A percentile compares a stretch with the other conserved stretches of the same genome.
phyloP scores from a whole-genome alignment of 2,888 invertebrate genomes.

The Coenonympha glycerion region DNA sequence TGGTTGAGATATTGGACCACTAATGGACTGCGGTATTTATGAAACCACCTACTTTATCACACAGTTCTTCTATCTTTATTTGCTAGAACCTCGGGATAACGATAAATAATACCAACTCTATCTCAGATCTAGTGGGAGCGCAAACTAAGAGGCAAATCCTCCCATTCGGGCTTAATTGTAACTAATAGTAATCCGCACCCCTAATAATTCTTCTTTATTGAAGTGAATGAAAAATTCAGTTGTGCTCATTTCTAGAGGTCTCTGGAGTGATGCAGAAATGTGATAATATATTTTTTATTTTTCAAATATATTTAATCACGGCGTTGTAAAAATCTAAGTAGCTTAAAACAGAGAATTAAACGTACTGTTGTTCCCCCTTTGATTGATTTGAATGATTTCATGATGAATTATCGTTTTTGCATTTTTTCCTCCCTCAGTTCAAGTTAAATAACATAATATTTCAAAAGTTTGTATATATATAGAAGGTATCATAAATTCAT shows the following conservation, averaged over 20 bases:
- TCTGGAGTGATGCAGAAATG: background rate
- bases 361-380: no score
- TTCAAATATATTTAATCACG: no score
- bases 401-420: no score
- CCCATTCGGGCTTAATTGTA: constrained; percentile 14
- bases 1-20: constrained; percentile 62
- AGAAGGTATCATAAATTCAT: no score
- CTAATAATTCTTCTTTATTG: background rate
- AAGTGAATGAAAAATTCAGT: background rate
- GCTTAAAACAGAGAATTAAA: no score
- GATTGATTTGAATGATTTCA: no score
- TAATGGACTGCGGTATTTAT: constrained; percentile 66
- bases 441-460: no score
- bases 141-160: constrained; percentile 8
- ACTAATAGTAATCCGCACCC: constrained; percentile 4
- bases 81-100: constrained; percentile 20
- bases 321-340: no score
- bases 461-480: no score
- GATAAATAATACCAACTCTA: constrained; percentile 19
- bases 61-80: constrained; percentile 30
- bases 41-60: constrained; percentile 45
- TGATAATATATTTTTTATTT: background rate
- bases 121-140: constrained; percentile 13
- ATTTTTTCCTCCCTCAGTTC: no score
- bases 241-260: background rate